A percentile compares a stretch with the other conserved stretches of the same genome.
These are phyloP conservation scores for Myzus persicae DNA, from an alignment of 1,140 invertebrate genomes.

Conservation along the genomic window DNA sequence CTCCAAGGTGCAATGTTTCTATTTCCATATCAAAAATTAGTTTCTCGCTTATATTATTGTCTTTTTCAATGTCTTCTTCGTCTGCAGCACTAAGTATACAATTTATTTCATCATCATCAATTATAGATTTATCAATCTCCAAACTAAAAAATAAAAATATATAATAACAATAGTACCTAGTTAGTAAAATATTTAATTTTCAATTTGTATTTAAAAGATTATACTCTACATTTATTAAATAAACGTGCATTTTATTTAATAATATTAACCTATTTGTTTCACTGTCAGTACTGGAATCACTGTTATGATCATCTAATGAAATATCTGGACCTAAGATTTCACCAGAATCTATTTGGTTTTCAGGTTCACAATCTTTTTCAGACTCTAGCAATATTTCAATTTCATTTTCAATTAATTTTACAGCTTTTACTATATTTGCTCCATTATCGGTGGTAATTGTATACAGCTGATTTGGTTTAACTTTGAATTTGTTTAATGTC, in stretches of 20 bases:
- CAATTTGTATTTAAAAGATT: neutral
- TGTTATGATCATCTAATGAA: neutral
- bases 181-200: neutral
- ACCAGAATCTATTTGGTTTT: neutral
- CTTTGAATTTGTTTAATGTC: neutral
- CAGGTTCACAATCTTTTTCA: constrained; percentile 9
- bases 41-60: neutral
- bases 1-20: neutral
- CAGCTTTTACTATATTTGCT: neutral
- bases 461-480: neutral
- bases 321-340: neutral
- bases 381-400: neutral
- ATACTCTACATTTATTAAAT: neutral
- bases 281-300: neutral
- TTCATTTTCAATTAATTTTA: constrained; percentile 2
- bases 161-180: neutral
- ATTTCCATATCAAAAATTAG: constrained; percentile 16
- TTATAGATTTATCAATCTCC: neutral
- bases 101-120: neutral
- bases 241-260: neutral
- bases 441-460: neutral
- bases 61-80: neutral
- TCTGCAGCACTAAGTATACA: neutral
- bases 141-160: neutral
- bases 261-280: neutral